Conservation (phyloP, 1,140 invertebrate species). For the Orius laevigatus region DNA sequence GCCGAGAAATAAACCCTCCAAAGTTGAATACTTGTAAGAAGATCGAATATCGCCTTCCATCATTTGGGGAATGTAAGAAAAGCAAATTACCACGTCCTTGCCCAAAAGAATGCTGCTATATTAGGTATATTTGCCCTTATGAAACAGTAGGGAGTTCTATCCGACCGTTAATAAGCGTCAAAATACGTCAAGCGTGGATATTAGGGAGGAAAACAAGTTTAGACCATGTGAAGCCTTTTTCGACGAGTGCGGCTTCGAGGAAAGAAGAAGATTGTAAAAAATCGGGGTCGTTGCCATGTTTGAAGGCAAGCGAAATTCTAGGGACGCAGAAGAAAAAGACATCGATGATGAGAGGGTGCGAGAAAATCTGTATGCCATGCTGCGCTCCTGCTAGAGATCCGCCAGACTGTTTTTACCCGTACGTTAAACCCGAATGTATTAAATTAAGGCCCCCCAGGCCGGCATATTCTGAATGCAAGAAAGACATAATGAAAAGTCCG, state of each 20-base stretch:
- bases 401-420: neutral
- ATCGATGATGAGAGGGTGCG: neutral
- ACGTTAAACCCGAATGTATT: neutral
- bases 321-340: neutral
- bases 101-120: constrained; percentile 5
- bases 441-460: neutral
- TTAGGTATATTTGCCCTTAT: neutral
- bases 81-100: neutral
- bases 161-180: neutral
- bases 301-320: neutral
- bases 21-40: constrained; percentile 3
- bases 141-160: neutral
- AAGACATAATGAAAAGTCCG: neutral
- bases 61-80: constrained; percentile 4
- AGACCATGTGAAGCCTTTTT: too few species aligned
- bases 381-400: constrained; percentile 1
- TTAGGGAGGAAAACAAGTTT: neutral
- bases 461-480: constrained; percentile 5
- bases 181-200: neutral
- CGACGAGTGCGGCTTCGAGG: too few species aligned
- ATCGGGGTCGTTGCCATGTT: neutral
- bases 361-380: constrained; percentile 4
- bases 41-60: constrained; percentile 3
- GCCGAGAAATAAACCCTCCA: neutral
- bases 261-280: neutral